phyloP scores from a whole-genome alignment of 2,888 invertebrate genomes.

The Drosophila algonquin region DNA sequence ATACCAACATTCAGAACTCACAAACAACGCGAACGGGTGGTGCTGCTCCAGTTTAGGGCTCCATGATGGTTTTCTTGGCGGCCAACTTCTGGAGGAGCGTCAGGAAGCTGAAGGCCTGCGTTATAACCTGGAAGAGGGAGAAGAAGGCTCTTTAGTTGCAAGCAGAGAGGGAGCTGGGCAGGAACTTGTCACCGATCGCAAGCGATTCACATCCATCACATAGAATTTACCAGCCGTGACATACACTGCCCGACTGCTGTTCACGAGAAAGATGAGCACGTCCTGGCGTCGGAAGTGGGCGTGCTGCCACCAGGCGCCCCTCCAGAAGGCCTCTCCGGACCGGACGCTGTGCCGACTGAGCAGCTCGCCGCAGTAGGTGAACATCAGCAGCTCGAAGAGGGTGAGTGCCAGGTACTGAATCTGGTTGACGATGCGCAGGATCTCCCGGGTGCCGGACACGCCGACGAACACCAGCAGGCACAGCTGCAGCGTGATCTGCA shows the following conservation, averaged over 20 bases:
- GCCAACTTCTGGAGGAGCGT: constrained; percentile 81
- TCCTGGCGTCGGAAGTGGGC: constrained; percentile 66
- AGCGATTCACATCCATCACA: constrained; percentile 79
- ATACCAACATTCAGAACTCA: constrained; percentile 46
- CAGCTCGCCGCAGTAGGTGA: constrained; percentile 81
- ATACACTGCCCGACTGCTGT: constrained; percentile 69
- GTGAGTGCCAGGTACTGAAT: constrained; percentile 79
- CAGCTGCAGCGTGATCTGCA: constrained; percentile 82
- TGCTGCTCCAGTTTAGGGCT: constrained; percentile 23
- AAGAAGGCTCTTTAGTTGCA: constrained; percentile 2
- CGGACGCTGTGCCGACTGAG: constrained; percentile 76
- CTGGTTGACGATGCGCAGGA: constrained; percentile 74
- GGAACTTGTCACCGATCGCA: constrained; percentile 69
- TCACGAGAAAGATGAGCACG: constrained; percentile 77
- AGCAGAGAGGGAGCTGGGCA: background rate
- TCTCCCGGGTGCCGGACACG: constrained; percentile 69
- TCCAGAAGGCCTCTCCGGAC: constrained; percentile 78
- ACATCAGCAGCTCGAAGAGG: constrained; percentile 77
- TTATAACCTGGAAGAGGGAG: constrained; percentile 68
- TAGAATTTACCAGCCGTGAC: constrained; percentile 82
- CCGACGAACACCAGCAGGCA: constrained; percentile 82
- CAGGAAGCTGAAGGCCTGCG: constrained; percentile 81
- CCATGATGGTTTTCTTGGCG: constrained; percentile 66
- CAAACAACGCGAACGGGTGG: constrained; percentile 32
- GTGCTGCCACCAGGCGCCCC: constrained; percentile 78